Conservation (phyloP, 2,797 vertebrate genomes). For the Danio aesculapii region DNA sequence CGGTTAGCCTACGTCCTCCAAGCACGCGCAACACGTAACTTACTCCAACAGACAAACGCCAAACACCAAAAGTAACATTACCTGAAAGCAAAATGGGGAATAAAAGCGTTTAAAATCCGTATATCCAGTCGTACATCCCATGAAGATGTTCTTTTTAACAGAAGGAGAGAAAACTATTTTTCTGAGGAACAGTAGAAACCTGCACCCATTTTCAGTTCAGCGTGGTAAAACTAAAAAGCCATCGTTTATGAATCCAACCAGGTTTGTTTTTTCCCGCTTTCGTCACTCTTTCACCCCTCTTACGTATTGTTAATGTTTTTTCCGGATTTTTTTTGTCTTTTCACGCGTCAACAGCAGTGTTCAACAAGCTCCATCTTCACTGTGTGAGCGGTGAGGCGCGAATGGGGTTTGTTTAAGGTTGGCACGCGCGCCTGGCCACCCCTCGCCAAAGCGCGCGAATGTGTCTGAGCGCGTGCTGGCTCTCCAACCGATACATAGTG, state of each 20-base stretch:
- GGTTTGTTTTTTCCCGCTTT: background rate
- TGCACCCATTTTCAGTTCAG: background rate
- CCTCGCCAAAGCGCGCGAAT: constrained; percentile 26
- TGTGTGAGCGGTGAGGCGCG: constrained; percentile 10
- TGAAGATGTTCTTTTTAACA: constrained; percentile 25
- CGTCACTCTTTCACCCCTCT: constrained; percentile 18
- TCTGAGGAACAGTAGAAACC: constrained; percentile 24
- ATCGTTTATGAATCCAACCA: background rate
- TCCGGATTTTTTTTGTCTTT: background rate
- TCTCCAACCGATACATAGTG: constrained; percentile 7
- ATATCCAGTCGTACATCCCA: constrained; percentile 45
- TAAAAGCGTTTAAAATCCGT: constrained; percentile 36
- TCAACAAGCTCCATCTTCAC: constrained; percentile 34
- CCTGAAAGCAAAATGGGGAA: constrained; percentile 27
- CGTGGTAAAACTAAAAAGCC: constrained; percentile 33
- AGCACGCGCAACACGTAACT: constrained; percentile 19
- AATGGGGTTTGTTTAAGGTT: constrained; percentile 30
- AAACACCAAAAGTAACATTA: constrained; percentile 24
- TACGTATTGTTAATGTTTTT: background rate
- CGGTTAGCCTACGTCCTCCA: constrained; percentile 10
- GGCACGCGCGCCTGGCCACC: constrained; percentile 36
- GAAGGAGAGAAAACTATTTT: constrained; percentile 16
- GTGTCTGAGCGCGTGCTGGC: constrained; percentile 29
- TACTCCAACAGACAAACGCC: constrained; percentile 10
- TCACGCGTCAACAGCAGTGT: constrained; percentile 9